Percentiles rank a stretch among this genome's conserved stretches.
Evolutionary conservation across 2,888 invertebrate species (phyloP).

Genomic region (Caenorhabditis sulstoni): DNA sequence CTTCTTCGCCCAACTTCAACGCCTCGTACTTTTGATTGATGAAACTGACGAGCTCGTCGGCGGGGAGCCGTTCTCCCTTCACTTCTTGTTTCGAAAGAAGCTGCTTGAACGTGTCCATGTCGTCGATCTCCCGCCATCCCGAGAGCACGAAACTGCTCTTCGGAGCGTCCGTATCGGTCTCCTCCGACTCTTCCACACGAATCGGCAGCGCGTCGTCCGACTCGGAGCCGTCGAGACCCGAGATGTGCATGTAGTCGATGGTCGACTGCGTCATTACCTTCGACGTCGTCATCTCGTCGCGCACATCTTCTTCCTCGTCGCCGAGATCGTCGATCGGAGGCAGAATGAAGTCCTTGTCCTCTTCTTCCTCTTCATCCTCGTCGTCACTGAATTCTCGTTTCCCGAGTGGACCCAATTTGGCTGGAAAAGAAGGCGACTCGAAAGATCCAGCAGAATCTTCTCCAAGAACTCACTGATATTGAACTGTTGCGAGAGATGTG

Average conservation of each 20-base stretch:
- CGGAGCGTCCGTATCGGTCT: conserved; percentile 62
- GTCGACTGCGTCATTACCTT: conserved; percentile 72
- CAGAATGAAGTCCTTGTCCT: conserved; percentile 68
- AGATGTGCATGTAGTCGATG: conserved; percentile 77
- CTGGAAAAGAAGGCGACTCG: conserved; percentile 14
- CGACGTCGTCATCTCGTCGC: conserved; percentile 52
- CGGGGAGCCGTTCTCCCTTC: conserved; percentile 26
- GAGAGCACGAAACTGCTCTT: conserved; percentile 62
- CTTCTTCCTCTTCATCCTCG: conserved; percentile 54
- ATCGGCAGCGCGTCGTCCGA: conserved; percentile 45
- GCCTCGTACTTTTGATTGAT: conserved; percentile 42
- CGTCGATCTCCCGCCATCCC: conserved; percentile 61
- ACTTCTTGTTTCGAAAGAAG: conserved; percentile 49
- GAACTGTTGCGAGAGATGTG: conserved; percentile 60
- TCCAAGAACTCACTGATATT: conserved; percentile 34
- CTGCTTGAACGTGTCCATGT: conserved; percentile 47
- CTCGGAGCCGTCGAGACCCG: conserved; percentile 74
- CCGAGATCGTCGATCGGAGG: conserved; percentile 55
- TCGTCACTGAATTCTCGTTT: conserved; percentile 23
- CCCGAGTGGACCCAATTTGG: conserved; percentile 43
- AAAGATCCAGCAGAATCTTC: neutral
- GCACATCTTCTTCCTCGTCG: conserved; percentile 28
- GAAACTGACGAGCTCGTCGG: conserved; percentile 18
- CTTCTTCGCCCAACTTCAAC: conserved; percentile 28
- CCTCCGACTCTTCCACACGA: conserved; percentile 38